phyloP scores from a whole-genome alignment of 1,140 invertebrate genomes.

The Drosophila tropicalis region DNA sequence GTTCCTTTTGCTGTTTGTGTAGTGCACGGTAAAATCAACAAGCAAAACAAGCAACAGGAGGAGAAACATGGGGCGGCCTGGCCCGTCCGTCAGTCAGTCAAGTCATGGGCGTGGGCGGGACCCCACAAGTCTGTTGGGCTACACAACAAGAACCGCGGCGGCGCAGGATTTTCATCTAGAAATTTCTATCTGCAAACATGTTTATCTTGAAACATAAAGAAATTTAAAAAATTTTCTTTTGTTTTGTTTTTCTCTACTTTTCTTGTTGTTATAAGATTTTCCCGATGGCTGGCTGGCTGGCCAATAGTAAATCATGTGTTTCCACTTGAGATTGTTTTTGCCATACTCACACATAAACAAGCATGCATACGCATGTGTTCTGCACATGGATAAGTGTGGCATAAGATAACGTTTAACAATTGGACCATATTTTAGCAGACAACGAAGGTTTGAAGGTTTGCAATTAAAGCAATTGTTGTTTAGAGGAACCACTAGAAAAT shows the following conservation, averaged over 20 bases:
- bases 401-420: not conserved
- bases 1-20: conserved; percentile 29
- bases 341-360: conserved; percentile 1
- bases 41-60: conserved; percentile 5
- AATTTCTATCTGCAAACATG: not conserved
- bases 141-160: not conserved
- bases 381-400: conserved; percentile 12
- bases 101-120: conserved; percentile 39
- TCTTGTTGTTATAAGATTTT: not conserved
- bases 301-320: conserved; percentile 69
- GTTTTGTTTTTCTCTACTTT: not conserved
- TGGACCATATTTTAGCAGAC: not conserved
- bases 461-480: not conserved
- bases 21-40: conserved; percentile 44
- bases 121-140: conserved; percentile 9
- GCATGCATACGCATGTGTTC: not conserved
- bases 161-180: conserved; percentile 21
- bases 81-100: not conserved
- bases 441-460: not conserved
- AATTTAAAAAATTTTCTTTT: not conserved
- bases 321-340: conserved; percentile 59
- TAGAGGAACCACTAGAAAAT: too few species aligned
- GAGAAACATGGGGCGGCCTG: not conserved
- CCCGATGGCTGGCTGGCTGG: conserved; percentile 24
- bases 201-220: not conserved